Evolutionary conservation across 2,113 vertebrate species (phyloP).

Genomic region (Chionomys nivalis): DNA sequence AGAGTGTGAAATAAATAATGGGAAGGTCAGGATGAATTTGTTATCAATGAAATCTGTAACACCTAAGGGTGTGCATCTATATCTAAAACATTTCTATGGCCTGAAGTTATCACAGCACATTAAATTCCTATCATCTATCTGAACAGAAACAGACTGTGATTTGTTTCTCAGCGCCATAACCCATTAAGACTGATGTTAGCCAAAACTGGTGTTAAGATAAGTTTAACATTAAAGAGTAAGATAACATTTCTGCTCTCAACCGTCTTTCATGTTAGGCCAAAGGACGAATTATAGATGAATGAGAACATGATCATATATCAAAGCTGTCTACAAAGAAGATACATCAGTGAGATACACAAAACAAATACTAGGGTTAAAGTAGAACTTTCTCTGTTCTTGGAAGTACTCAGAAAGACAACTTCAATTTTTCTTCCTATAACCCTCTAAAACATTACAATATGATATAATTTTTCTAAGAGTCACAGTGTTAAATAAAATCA

Average conservation of each 20-base stretch:
- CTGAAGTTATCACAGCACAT: background rate
- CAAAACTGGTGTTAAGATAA: background rate
- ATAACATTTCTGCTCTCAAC: slow-evolving; percentile 36
- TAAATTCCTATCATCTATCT: background rate
- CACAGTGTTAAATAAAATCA: background rate
- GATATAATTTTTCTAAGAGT: background rate
- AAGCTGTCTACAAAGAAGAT: background rate
- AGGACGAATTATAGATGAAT: background rate
- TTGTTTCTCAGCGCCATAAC: background rate
- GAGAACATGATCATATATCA: background rate
- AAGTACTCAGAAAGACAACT: background rate
- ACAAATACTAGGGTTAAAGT: slow-evolving; percentile 21
- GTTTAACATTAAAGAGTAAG: background rate
- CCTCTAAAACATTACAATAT: background rate
- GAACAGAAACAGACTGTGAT: background rate
- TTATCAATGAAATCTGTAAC: background rate
- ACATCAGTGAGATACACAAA: slow-evolving; percentile 4
- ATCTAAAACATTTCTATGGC: background rate
- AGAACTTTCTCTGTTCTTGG: background rate
- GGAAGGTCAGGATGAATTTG: background rate
- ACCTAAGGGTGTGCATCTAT: background rate
- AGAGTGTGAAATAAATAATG: background rate
- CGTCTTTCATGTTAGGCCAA: background rate
- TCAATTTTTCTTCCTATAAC: background rate
- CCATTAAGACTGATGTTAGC: background rate